Conservation (phyloP, 1,140 invertebrate species). For the Cryptotermes secundus region DNA sequence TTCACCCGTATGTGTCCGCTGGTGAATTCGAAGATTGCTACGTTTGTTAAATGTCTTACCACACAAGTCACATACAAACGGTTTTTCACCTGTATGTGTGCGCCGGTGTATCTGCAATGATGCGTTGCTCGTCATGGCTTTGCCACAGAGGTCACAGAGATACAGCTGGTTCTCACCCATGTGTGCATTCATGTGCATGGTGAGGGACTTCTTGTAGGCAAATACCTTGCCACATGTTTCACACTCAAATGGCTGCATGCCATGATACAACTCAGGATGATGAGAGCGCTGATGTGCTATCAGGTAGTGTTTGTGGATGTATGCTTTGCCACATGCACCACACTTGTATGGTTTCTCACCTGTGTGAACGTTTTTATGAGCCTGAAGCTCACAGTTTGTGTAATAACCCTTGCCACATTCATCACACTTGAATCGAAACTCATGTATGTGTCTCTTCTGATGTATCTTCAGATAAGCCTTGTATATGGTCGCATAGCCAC, state of each 20-base stretch:
- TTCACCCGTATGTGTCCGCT: slow-evolving; percentile 55
- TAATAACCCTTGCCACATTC: slow-evolving; percentile 52
- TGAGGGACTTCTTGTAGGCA: slow-evolving; percentile 39
- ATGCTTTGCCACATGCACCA: slow-evolving; percentile 51
- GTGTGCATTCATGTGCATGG: slow-evolving; percentile 40
- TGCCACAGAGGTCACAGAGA: slow-evolving; percentile 47
- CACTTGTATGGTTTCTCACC: slow-evolving; percentile 58
- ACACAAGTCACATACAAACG: slow-evolving; percentile 52
- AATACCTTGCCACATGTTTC: slow-evolving; percentile 52
- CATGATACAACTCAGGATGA: slow-evolving; percentile 48
- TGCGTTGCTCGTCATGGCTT: slow-evolving; percentile 40
- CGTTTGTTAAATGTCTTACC: slow-evolving; percentile 50
- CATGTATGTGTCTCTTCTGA: slow-evolving; percentile 48
- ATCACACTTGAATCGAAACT: slow-evolving; percentile 46
- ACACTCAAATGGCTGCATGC: slow-evolving; percentile 44
- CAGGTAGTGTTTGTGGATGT: slow-evolving; percentile 43
- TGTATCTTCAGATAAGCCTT: slow-evolving; percentile 48
- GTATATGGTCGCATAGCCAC: slow-evolving; percentile 47
- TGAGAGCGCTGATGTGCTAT: slow-evolving; percentile 45
- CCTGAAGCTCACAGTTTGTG: slow-evolving; percentile 49
- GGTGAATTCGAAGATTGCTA: slow-evolving; percentile 62
- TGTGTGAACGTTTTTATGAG: slow-evolving; percentile 60
- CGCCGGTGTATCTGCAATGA: slow-evolving; percentile 55
- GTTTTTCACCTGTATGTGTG: slow-evolving; percentile 51
- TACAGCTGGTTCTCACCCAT: slow-evolving; percentile 52